Evolutionary conservation across 2,888 invertebrate species (phyloP).

Genomic region (Cancer borealis): DNA sequence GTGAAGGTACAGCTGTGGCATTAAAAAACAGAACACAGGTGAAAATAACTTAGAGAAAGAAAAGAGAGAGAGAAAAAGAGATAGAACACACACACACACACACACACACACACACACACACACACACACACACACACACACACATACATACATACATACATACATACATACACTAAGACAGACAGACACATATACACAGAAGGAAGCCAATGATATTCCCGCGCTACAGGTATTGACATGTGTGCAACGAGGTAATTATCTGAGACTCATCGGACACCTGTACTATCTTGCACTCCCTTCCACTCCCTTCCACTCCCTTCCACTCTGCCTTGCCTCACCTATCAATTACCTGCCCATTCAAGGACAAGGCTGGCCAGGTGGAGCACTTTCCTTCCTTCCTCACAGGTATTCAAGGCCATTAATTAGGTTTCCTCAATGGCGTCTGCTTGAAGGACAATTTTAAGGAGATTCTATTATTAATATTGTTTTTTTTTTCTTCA

Average conservation of each 20-base stretch:
- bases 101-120: neutral
- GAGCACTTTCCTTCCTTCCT: neutral
- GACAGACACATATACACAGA: neutral
- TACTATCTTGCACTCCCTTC: neutral
- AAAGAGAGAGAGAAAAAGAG: neutral
- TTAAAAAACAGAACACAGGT: neutral
- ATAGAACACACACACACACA: neutral
- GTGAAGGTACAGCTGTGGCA: too few species aligned
- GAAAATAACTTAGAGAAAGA: neutral
- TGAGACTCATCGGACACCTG: neutral
- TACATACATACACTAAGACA: neutral
- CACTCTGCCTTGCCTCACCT: neutral
- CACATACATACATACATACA: neutral
- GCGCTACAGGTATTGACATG: neutral
- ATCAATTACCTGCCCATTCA: neutral
- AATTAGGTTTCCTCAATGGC: neutral
- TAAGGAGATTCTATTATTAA: too few species aligned
- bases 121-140: neutral
- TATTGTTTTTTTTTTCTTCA: too few species aligned
- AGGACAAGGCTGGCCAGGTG: neutral
- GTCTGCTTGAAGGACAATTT: neutral
- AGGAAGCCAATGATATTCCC: neutral
- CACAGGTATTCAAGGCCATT: neutral
- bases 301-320: neutral
- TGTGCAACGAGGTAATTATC: slow-evolving; percentile 24